Conservation (phyloP, 2,113 vertebrate genomes). For the Carlito syrichta region DNA sequence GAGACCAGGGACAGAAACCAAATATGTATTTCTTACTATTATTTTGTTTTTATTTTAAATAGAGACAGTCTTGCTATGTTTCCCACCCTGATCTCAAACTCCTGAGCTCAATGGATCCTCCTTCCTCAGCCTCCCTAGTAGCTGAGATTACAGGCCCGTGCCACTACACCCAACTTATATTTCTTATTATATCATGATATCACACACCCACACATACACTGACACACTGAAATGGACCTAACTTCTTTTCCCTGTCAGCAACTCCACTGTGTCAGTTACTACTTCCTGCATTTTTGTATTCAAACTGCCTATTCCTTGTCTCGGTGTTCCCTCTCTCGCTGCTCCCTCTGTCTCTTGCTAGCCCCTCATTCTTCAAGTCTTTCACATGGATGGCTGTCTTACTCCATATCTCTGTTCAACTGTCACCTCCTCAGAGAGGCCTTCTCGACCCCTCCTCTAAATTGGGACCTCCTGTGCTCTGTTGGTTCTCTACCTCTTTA, state of each 20-base stretch:
- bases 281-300: not conserved
- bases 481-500: not conserved
- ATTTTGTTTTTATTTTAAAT: not conserved
- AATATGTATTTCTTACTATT: not conserved
- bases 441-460: not conserved
- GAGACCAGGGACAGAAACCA: not conserved
- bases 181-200: not conserved
- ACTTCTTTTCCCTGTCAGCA: not conserved
- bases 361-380: not conserved
- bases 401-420: not conserved
- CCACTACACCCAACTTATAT: not conserved
- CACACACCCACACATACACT: too few species aligned
- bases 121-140: not conserved
- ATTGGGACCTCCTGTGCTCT: not conserved
- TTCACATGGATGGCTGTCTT: not conserved
- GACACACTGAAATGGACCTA: not conserved
- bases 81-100: not conserved
- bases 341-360: not conserved
- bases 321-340: not conserved
- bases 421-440: not conserved
- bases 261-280: not conserved
- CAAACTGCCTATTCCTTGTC: not conserved
- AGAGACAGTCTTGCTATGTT: not conserved
- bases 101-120: not conserved
- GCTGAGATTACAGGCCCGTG: not conserved